Evolutionary conservation across 2,113 vertebrate genomes (phyloP).

Genomic region (Nycticebus coucang): DNA sequence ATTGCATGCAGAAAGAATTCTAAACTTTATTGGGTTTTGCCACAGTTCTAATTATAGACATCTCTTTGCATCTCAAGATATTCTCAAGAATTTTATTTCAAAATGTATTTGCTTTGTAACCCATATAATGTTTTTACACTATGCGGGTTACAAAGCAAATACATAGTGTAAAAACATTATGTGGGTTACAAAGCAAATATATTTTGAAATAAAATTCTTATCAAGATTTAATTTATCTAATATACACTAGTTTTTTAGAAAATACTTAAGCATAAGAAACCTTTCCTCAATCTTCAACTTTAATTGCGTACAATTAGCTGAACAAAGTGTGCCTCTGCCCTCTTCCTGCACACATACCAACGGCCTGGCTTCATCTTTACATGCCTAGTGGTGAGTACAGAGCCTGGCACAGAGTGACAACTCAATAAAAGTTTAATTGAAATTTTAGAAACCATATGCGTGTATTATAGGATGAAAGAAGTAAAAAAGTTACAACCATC

Average conservation of each 20-base stretch:
- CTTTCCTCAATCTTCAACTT: neutral
- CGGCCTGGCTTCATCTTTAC: neutral
- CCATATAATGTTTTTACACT: neutral
- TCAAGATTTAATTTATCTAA: neutral
- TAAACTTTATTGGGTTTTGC: neutral
- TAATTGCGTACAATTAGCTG: no score
- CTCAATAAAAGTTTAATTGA: neutral
- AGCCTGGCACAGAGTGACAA: neutral
- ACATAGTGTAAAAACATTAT: neutral
- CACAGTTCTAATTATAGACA: neutral
- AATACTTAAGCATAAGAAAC: neutral
- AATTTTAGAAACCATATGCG: neutral
- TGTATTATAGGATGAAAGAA: neutral
- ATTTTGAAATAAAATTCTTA: neutral
- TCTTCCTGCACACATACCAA: rapidly evolving
- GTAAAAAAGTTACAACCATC: neutral
- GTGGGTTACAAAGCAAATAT: neutral
- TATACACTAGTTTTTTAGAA: neutral
- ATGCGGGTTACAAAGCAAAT: no score
- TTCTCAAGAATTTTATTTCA: neutral
- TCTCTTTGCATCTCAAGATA: neutral
- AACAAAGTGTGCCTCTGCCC: neutral
- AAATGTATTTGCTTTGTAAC: neutral
- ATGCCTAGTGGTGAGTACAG: neutral
- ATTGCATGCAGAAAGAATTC: neutral